Evolutionary conservation across 2,888 invertebrate species (phyloP), one percentile per base, ranked within the genome.

Genomic region (Lucinisca nassula): DNA sequence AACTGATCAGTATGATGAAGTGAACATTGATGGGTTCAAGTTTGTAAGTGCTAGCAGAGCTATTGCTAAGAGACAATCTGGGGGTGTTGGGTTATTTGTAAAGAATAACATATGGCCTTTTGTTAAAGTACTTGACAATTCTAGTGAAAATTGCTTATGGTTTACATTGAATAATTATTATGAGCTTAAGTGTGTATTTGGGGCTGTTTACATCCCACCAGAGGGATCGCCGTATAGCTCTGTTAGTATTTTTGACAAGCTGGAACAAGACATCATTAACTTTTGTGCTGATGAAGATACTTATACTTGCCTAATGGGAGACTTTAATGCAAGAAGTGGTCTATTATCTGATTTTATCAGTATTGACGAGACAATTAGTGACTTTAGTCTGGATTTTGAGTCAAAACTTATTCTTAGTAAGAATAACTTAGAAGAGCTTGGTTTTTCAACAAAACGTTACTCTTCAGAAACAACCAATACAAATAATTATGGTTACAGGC

Each of bases 1-100:
- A 35, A 67, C 67, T 10, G 67, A 67, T 35, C 32, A 67, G 67
- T 67, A 35, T 35, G 67, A 67, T 35, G 67, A 67, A 12, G 35
- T 67, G 32, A 35, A 24, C 6, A 27, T 61, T 61, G 61, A 61
- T 27, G 24, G 61, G 61, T 61, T 61, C 24, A 61, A 61, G 61
- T 61, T 61, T 30, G 27, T 61, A 61, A 67, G 35, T 67, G 67
- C 67, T 35, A 67, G 67, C 67, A 67, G 67, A 67, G 35, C 67
- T 67, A 30, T 67, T 12, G 32, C 67, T 8, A 67, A 67, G 35
- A 67, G 35, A 35, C 32, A 67, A 67, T 67, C 67, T 67, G 67
- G 67, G 35, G 67, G 67, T 35, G 67, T 67, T 67, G 67, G 67
- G 35, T 32, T 67, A 35, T 67, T 67, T 35, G 35, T 67, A 21